Evolutionary conservation across 2,113 vertebrate species (phyloP).

Genomic region (Notothenia coriiceps): DNA sequence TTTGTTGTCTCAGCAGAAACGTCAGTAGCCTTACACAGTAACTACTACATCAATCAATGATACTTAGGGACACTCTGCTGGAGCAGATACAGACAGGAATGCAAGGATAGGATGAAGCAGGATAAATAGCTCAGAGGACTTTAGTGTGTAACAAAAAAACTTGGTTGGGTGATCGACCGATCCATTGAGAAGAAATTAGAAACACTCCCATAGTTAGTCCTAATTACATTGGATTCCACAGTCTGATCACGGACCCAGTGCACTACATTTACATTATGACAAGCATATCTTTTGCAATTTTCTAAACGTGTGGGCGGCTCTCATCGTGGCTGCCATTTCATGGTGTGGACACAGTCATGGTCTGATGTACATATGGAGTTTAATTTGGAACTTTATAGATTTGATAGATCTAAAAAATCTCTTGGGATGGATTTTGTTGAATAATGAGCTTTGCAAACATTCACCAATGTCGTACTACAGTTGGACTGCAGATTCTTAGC

Average conservation of each 20-base stretch:
- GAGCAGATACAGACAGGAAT: slow-evolving; percentile 32
- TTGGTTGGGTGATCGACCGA: neutral
- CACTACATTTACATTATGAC: too few species aligned
- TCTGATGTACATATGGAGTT: too few species aligned
- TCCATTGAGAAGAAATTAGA: neutral
- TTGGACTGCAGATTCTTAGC: neutral
- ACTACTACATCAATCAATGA: slow-evolving; percentile 47
- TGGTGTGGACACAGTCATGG: too few species aligned
- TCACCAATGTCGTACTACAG: too few species aligned
- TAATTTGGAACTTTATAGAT: too few species aligned
- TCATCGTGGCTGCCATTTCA: too few species aligned
- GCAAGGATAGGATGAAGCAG: neutral
- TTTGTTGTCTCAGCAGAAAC: slow-evolving; percentile 51
- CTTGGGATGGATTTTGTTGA: neutral
- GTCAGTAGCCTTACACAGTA: slow-evolving; percentile 32
- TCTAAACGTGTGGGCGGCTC: too few species aligned
- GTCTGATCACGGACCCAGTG: neutral
- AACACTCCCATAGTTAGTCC: neutral
- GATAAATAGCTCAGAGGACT: slow-evolving; percentile 8
- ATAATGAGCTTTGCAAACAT: neutral
- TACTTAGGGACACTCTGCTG: slow-evolving; percentile 42
- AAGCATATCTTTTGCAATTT: too few species aligned
- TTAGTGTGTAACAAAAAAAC: neutral
- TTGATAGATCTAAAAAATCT: too few species aligned
- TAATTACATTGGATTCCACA: neutral